Evolutionary conservation across 2,113 vertebrate species (phyloP).

Genomic region (Psittacara wagleri): DNA sequence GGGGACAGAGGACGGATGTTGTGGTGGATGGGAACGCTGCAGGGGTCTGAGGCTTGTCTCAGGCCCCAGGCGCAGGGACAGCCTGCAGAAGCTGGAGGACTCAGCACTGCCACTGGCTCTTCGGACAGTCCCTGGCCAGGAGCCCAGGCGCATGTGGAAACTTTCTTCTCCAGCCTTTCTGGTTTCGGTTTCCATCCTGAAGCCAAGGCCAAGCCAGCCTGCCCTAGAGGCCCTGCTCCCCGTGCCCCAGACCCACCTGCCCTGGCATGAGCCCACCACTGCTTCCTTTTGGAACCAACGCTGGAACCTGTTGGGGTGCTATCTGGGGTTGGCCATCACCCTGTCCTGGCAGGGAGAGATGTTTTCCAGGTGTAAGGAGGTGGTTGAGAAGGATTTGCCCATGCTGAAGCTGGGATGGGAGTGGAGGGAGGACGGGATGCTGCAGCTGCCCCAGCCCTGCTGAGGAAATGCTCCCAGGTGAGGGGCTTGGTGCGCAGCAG

Average conservation of each 20-base stretch:
- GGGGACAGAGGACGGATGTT: rapidly evolving
- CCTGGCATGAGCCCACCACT: not conserved
- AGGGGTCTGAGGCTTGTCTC: not conserved
- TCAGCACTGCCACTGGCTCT: not conserved
- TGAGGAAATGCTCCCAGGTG: not conserved
- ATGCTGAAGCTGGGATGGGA: not conserved
- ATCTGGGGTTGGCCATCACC: not conserved
- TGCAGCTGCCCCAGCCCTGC: not conserved
- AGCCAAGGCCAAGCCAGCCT: not conserved
- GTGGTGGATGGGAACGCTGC: not conserved
- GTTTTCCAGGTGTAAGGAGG: not conserved
- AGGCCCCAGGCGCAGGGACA: not conserved
- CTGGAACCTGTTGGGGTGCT: no score
- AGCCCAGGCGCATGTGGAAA: not conserved
- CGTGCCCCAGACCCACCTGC: not conserved
- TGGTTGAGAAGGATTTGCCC: not conserved
- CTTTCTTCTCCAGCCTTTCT: not conserved
- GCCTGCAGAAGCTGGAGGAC: not conserved
- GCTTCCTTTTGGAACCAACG: not conserved
- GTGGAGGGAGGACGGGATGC: not conserved
- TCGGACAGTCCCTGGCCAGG: not conserved
- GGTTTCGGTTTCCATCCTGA: not conserved
- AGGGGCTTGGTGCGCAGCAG: not conserved
- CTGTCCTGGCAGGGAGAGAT: not conserved
- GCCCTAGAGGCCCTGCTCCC: not conserved